phyloP scores from a whole-genome alignment of 2,113 vertebrate genomes.

The Cariama cristata region DNA sequence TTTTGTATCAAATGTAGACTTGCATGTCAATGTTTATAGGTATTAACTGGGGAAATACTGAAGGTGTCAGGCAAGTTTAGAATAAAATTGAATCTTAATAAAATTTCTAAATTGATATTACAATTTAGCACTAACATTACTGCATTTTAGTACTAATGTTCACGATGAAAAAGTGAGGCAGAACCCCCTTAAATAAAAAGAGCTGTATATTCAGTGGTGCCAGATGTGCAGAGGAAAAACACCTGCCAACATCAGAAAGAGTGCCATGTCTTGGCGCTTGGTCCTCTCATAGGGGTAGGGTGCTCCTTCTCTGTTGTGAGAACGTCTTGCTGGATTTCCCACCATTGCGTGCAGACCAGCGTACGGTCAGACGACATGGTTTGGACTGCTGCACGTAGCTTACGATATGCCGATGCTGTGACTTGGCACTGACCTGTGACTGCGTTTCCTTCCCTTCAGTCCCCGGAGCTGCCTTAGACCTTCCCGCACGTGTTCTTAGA shows the following conservation, averaged over 20 bases:
- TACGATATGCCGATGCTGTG: rapidly evolving
- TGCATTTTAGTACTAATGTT: not conserved
- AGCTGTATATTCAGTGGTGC: not conserved
- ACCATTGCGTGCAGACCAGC: rapidly evolving
- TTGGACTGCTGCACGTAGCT: not conserved
- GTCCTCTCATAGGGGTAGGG: not conserved
- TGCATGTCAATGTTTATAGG: not conserved
- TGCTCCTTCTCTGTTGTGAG: no score
- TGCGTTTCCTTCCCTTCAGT: not conserved
- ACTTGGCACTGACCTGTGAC: no score
- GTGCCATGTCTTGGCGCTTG: not conserved
- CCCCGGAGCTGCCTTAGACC: not conserved
- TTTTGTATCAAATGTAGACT: not conserved
- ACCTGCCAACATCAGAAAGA: not conserved
- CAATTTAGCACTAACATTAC: not conserved
- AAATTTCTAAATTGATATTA: not conserved
- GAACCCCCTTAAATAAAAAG: not conserved
- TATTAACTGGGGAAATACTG: not conserved
- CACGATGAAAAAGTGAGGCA: not conserved
- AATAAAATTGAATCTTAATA: not conserved
- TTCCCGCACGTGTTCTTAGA: not conserved
- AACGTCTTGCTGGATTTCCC: not conserved
- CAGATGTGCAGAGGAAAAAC: not conserved
- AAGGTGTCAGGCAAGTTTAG: not conserved
- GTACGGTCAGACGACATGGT: not conserved